Conservation (phyloP, 2,113 vertebrate genomes). For the Ptilorrhoa leucosticta region DNA sequence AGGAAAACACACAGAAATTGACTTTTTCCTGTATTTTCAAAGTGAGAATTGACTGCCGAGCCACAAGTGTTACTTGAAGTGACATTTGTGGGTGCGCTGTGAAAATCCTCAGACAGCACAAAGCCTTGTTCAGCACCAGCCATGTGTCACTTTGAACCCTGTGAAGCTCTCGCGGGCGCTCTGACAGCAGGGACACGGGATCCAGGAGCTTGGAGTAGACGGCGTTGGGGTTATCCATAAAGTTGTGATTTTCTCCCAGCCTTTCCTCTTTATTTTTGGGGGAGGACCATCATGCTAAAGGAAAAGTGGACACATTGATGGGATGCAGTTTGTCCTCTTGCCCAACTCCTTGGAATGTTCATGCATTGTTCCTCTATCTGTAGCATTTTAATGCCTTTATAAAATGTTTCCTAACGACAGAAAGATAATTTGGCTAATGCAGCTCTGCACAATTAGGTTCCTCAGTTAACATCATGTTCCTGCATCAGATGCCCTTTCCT, state of each 20-base stretch:
- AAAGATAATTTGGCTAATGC: conserved; percentile 61
- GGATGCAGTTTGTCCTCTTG: neutral
- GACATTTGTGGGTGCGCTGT: conserved; percentile 1
- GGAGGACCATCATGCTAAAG: neutral
- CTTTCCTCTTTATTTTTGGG: neutral
- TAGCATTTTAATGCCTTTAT: conserved; percentile 36
- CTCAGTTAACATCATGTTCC: conserved; percentile 51
- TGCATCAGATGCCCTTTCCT: conserved; percentile 48
- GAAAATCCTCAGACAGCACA: conserved; percentile 5
- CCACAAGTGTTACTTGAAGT: neutral
- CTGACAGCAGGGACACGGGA: neutral
- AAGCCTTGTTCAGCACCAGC: neutral
- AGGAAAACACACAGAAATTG: conserved; percentile 11
- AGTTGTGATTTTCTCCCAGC: neutral
- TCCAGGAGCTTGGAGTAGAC: neutral
- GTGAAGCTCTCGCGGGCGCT: rapidly evolving
- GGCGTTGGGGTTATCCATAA: rapidly evolving
- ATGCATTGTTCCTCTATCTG: neutral
- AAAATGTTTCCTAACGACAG: conserved; percentile 42
- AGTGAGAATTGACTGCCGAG: conserved; percentile 32
- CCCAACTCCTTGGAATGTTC: neutral
- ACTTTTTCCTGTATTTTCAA: conserved; percentile 30
- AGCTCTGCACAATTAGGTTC: conserved; percentile 49
- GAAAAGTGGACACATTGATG: neutral
- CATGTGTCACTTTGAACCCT: neutral